Percentiles rank a stretch among this genome's conserved stretches.
Conservation (phyloP, 64 coral and sea anemone genomes). For the Dendrophyllia cribrosa region DNA sequence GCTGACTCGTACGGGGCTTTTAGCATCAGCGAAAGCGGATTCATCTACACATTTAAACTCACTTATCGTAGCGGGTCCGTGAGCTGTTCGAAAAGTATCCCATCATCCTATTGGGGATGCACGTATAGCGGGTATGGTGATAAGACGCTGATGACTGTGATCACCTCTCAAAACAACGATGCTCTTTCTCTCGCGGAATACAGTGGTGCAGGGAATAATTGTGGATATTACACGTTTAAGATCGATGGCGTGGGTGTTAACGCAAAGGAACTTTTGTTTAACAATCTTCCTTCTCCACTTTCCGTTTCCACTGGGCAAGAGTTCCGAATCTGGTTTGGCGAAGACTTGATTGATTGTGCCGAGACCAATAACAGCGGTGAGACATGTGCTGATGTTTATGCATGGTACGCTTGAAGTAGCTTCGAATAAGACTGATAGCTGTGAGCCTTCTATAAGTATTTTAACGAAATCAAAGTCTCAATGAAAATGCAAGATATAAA, state of each 20-base stretch:
- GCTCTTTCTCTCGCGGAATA: not conserved
- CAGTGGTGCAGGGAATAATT: not conserved
- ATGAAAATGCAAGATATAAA: too few relatives aligned
- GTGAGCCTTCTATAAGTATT: too few relatives aligned
- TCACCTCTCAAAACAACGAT: not conserved
- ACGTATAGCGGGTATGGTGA: not conserved
- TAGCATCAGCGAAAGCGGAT: not conserved
- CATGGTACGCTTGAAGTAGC: not conserved
- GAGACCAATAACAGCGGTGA: not conserved
- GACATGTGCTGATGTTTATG: not conserved
- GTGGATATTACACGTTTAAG: not conserved
- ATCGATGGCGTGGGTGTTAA: not conserved
- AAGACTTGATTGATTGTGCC: not conserved
- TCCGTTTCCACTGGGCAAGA: not conserved
- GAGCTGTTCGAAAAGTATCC: too few relatives aligned
- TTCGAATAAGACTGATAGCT: too few relatives aligned
- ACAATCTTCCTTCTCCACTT: not conserved
- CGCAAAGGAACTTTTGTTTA: not conserved
- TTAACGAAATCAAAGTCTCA: too few relatives aligned
- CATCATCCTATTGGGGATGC: not conserved
- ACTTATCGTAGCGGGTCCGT: not conserved
- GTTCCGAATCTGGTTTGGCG: not conserved
- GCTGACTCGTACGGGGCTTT: not conserved
- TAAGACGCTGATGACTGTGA: not conserved
- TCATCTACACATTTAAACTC: constrained; percentile 19